A percentile compares a stretch with the other conserved stretches of the same genome.
Evolutionary conservation across 2,888 invertebrate species (phyloP).

Genomic region (Spialia ferax): DNA sequence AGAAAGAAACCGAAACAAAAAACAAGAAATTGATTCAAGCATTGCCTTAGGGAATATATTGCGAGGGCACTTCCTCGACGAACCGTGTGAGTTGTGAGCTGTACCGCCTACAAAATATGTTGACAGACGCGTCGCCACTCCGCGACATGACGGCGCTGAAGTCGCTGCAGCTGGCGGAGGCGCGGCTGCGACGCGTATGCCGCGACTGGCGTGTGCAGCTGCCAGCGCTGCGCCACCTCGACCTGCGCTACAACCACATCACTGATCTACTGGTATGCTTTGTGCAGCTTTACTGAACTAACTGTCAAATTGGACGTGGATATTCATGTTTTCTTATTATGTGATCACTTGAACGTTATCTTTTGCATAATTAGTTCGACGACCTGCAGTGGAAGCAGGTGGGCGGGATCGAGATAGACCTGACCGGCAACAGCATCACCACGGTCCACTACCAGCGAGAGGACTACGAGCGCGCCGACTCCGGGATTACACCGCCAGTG

Average conservation of each 20-base stretch:
- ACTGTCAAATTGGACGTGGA: too few relatives aligned
- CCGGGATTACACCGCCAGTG: too few relatives aligned
- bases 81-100: too few relatives aligned
- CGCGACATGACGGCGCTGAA: constrained; percentile 26
- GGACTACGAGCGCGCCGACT: background rate
- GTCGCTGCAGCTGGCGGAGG: constrained; percentile 37
- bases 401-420: background rate
- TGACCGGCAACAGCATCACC: constrained; percentile 11
- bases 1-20: too few relatives aligned
- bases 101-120: too few relatives aligned
- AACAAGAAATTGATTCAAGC: too few relatives aligned
- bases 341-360: too few relatives aligned
- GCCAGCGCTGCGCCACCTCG: constrained; percentile 21
- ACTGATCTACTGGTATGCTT: background rate
- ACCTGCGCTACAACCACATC: background rate
- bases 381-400: background rate
- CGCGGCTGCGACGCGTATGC: constrained; percentile 24
- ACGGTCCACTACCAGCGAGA: background rate
- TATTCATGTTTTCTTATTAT: too few relatives aligned
- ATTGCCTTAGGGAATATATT: too few relatives aligned
- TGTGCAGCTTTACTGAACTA: too few relatives aligned
- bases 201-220: constrained; percentile 41
- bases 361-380: background rate
- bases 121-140: background rate
- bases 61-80: too few relatives aligned